Evolutionary conservation across 2,113 vertebrate species (phyloP), one percentile per base, ranked within the genome.

Genomic region (Hiodon alosoides): DNA sequence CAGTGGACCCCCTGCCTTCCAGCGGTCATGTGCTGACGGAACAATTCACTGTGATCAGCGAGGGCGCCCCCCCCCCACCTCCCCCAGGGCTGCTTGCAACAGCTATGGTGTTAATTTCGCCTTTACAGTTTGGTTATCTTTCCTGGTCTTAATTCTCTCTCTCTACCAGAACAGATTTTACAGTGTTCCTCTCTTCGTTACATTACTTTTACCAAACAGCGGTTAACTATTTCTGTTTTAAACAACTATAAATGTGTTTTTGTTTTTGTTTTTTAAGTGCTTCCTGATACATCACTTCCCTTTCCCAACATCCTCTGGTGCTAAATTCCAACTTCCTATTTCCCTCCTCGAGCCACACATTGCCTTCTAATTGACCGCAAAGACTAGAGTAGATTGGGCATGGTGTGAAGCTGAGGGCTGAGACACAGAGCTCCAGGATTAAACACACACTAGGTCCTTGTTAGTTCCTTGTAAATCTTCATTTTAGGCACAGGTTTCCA

Each of bases 281-380:
- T 78, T 79, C 81, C 82, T 84, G 85, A 50, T 62, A 67, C 81
- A 71, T 65, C 66, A 65, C 62, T 64, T 76, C 73, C 67, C 69
- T 78, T 31, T 67, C 17, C 79, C 61, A 51, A 73, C 48, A 76
- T 78, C 80, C 52, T 80, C 73, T 74, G 83, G 84, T 84, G 84
- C 83, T 86, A 78, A 82, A 76, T 72, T 69, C 47, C 14, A 52
- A 69, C 52, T 50, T 71, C 59, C 10, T 61, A 48, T 80, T 78
- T 83, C 80, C 85, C 83, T 78, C 86, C 83, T 73, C 81, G 84
- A 86, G 85, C 81, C 86, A 79, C 55, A 83, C 77, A 77, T 70
- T 82, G 86, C 86, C 88, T 85, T 69, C 58, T 17, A 80, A 82
- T 72, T 13, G 67, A 75, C 68, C 31, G 31, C 31, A 31, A 31